A percentile compares a stretch with the other conserved stretches of the same genome.
Conservation (phyloP, 2,888 invertebrate species). For the Hetaerina titia region DNA sequence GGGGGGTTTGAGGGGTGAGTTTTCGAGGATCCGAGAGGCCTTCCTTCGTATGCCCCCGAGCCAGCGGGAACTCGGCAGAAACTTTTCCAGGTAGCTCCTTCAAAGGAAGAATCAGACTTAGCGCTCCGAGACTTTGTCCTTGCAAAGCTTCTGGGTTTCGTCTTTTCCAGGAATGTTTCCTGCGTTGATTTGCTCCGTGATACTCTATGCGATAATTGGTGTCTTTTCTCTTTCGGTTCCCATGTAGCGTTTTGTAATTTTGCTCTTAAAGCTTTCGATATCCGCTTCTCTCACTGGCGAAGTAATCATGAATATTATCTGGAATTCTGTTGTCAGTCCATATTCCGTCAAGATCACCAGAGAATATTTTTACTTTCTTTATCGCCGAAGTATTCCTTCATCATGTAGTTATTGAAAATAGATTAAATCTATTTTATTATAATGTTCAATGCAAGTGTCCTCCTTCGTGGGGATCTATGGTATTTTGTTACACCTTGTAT, state of each 20-base stretch:
- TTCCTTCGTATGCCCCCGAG: background rate
- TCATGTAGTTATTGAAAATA: too few relatives aligned
- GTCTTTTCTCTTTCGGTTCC: background rate
- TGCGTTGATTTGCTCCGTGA: background rate
- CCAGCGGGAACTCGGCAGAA: background rate
- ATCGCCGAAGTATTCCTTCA: too few relatives aligned
- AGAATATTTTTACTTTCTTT: background rate
- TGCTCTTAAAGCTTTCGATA: background rate
- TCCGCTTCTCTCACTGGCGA: background rate
- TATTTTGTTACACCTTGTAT: too few relatives aligned
- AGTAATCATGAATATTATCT: background rate
- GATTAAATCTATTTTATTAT: too few relatives aligned
- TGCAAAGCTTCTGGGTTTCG: background rate
- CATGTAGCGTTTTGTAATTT: background rate
- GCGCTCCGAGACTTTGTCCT: background rate
- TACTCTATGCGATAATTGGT: background rate
- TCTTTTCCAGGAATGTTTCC: background rate
- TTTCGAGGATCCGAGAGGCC: background rate
- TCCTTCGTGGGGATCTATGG: too few relatives aligned
- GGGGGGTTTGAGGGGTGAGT: background rate
- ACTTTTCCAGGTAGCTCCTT: background rate
- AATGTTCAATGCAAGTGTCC: too few relatives aligned
- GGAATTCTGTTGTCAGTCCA: background rate
- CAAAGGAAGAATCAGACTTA: background rate
- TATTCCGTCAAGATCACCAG: background rate